Evolutionary conservation across 2,888 invertebrate species (phyloP), one percentile per base, ranked within the genome.

Genomic region (Punctoribates punctum): DNA sequence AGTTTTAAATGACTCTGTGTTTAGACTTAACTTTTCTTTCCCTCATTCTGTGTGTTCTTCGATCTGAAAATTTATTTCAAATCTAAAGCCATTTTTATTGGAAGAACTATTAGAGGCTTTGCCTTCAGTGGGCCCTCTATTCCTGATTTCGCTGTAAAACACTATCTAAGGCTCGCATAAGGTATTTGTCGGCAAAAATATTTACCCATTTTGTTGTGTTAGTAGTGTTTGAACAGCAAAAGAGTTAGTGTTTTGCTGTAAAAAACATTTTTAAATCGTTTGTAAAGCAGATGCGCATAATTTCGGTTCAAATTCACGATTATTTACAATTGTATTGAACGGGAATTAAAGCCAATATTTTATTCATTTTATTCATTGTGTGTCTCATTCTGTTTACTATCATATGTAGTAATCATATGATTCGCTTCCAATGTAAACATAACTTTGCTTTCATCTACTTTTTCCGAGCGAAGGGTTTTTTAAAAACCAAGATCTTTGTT

Each of bases 141-240:
- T 27, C 60, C 60, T 60, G 25, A 15, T 29, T 62, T 8, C 62
- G 13, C n/a, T 13, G 42, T 9, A 42, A 38, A 38, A 13, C 42
- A 70, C 42, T 70, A 70, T 42, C 38, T 70, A 38, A 42, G 20
- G 42, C 38, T 70, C 38, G 38, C 70, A 70, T 70, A 70, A 70
- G 70, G 70, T 70, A 70, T 70, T 70, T 70, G 70, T 70, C 46
- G 70, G 70, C 11, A 70, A 38, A n/a, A 70, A 70, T 70, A 46
- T 70, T 70, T 70, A 46, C 70, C 34, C 34, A 5, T 70, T 70
- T 60, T 51, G n/a, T 51, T 20, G n/a, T 23, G n/a, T 57, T 57
- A 20, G n/a, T 25, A 2, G 1, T 25, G 23, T 57, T 57, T 57
- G 57, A 17, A 57, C 23, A 57, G 57, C 57, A 57, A 13, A 57